Percentiles rank a stretch among this genome's conserved stretches.
Conservation (phyloP, 1,140 invertebrate species). For the Elymnias hypermnestra region DNA sequence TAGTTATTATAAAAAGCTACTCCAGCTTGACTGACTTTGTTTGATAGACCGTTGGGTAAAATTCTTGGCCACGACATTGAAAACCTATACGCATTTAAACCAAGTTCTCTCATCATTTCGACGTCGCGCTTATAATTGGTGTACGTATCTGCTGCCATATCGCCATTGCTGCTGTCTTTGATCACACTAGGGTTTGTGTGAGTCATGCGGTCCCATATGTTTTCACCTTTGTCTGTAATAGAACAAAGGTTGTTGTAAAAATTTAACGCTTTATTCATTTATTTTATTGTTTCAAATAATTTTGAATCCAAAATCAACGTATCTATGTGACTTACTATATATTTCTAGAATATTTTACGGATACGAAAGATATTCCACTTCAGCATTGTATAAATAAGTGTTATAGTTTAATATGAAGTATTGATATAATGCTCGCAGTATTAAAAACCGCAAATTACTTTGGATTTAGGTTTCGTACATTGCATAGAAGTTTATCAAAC, state of each 20-base stretch:
- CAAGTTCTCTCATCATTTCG: slow-evolving; percentile 33
- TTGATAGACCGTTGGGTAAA: slow-evolving; percentile 73
- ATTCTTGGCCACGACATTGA: slow-evolving; percentile 80
- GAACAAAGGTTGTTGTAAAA: neutral
- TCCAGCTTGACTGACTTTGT: slow-evolving; percentile 71
- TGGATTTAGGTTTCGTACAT: too few relatives aligned
- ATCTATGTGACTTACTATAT: too few relatives aligned
- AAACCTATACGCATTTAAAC: slow-evolving; percentile 71
- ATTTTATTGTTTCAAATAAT: too few relatives aligned
- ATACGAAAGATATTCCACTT: too few relatives aligned
- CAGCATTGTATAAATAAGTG: too few relatives aligned
- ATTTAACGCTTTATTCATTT: neutral
- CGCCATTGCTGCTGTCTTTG: slow-evolving; percentile 31
- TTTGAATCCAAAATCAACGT: too few relatives aligned
- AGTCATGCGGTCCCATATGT: slow-evolving; percentile 30
- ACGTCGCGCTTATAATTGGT: slow-evolving; percentile 37
- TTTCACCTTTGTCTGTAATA: slow-evolving; percentile 19
- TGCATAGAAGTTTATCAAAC: too few relatives aligned
- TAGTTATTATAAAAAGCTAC: slow-evolving; percentile 78
- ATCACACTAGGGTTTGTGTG: slow-evolving; percentile 26
- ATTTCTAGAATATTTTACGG: too few relatives aligned
- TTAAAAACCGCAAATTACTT: too few relatives aligned
- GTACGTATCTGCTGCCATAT: slow-evolving; percentile 26
- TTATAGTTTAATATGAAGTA: too few relatives aligned
- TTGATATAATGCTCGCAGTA: too few relatives aligned